Evolutionary conservation across 1,140 invertebrate genomes (phyloP).

Genomic region (Tetramorium alpestre): DNA sequence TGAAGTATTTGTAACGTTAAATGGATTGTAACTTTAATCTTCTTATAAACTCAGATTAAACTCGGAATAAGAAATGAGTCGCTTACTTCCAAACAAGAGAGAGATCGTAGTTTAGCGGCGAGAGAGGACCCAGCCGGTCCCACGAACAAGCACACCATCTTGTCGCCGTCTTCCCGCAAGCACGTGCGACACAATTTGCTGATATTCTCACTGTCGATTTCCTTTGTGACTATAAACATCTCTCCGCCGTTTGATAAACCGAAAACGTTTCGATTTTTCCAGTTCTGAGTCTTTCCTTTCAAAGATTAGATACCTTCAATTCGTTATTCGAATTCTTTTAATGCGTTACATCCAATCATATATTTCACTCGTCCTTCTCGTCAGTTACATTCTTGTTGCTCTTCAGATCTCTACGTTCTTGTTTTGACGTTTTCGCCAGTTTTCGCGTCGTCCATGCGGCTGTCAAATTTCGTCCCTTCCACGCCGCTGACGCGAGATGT

Average conservation of each 20-base stretch:
- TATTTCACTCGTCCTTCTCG: background rate
- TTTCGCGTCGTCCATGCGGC: background rate
- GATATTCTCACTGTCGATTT: slow-evolving; percentile 84
- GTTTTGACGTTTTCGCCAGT: background rate
- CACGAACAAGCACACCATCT: slow-evolving; percentile 84
- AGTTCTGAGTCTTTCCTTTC: no score
- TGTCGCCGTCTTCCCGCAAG: slow-evolving; percentile 83
- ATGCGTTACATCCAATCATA: background rate
- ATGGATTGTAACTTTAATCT: background rate
- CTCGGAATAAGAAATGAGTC: background rate
- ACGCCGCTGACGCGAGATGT: background rate
- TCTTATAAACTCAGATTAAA: background rate
- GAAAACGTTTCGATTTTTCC: background rate
- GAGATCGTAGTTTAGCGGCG: slow-evolving; percentile 82
- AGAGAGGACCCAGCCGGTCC: slow-evolving; percentile 83
- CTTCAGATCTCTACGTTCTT: background rate
- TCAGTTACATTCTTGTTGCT: background rate
- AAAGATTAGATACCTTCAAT: background rate
- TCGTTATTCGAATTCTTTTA: background rate
- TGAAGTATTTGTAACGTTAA: no score
- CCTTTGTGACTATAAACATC: slow-evolving; percentile 85
- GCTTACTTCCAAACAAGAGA: slow-evolving; percentile 82
- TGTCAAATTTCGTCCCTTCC: background rate
- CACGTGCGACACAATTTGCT: slow-evolving; percentile 84
- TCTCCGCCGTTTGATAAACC: background rate